These are phyloP conservation scores for Bucorvus abyssinicus DNA, from an alignment of 2,797 vertebrate species.

Conservation along the genomic window DNA sequence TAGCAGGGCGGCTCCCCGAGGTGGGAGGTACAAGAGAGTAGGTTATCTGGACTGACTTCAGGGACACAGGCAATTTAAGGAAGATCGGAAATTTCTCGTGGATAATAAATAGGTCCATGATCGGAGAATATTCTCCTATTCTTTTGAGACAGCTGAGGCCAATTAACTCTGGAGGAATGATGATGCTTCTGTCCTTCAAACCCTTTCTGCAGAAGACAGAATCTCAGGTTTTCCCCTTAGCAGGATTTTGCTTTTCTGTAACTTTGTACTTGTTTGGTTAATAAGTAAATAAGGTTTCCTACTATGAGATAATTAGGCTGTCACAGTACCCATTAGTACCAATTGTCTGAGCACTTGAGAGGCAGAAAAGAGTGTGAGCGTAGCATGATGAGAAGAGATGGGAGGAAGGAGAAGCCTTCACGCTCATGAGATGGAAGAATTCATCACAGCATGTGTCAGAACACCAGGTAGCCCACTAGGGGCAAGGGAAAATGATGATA, in stretches of 20 bases:
- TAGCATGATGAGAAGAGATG: not conserved
- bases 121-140: not conserved
- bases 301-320: not conserved
- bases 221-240: not conserved
- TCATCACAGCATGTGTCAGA: not conserved
- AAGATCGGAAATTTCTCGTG: not conserved
- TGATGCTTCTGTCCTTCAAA: not conserved
- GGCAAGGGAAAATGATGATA: not conserved
- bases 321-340: not conserved
- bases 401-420: not conserved
- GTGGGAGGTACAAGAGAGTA: not conserved
- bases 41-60: not conserved
- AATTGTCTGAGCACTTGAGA: not conserved
- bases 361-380: not conserved
- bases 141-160: fast-evolving
- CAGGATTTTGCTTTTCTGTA: not conserved
- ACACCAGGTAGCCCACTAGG: not conserved
- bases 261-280: not conserved
- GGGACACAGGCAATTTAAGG: not conserved
- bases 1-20: not conserved
- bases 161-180: not conserved
- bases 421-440: not conserved
- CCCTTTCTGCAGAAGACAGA: not conserved
- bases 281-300: slow-evolving; percentile 2
- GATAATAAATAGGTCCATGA: not conserved